phyloP scores from a whole-genome alignment of 2,113 vertebrate genomes.

The Toxotes jaculatrix region DNA sequence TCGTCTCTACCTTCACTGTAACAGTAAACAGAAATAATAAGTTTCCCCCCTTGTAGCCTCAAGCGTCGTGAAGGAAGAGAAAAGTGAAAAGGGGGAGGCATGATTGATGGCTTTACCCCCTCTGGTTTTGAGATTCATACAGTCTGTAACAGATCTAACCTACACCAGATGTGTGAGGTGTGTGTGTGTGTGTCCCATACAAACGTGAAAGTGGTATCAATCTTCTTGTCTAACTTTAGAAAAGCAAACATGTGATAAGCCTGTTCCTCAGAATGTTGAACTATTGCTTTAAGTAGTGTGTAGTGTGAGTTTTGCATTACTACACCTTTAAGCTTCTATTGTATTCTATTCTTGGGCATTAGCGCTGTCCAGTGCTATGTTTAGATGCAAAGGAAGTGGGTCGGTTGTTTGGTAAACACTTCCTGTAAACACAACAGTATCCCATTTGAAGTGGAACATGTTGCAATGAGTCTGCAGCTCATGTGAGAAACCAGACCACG shows the following conservation, averaged over 20 bases:
- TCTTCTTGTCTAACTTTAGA: not conserved
- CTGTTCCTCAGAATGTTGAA: not conserved
- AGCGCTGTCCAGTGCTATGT: conserved; percentile 21
- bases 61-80: conserved; percentile 8
- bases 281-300: not conserved
- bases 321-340: not conserved
- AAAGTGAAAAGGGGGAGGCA: conserved; percentile 8
- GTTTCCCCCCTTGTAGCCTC: conserved; percentile 35
- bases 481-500: not conserved
- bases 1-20: conserved; percentile 28
- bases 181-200: not conserved
- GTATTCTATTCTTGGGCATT: conserved; percentile 16
- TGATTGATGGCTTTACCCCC: conserved; percentile 72
- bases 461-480: conserved; percentile 16
- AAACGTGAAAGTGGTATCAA: not conserved
- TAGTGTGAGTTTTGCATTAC: not conserved
- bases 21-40: conserved; percentile 58
- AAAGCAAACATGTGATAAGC: not conserved
- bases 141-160: conserved; percentile 67
- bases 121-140: conserved; percentile 60
- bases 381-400: conserved; percentile 47
- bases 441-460: conserved; percentile 13
- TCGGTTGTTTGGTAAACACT: conserved; percentile 53
- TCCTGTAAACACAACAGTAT: conserved; percentile 60
- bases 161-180: conserved; percentile 70